Base-by-base conservation (phyloP, 2,888 invertebrate genomes). In the Epiblema foenella region DNA sequence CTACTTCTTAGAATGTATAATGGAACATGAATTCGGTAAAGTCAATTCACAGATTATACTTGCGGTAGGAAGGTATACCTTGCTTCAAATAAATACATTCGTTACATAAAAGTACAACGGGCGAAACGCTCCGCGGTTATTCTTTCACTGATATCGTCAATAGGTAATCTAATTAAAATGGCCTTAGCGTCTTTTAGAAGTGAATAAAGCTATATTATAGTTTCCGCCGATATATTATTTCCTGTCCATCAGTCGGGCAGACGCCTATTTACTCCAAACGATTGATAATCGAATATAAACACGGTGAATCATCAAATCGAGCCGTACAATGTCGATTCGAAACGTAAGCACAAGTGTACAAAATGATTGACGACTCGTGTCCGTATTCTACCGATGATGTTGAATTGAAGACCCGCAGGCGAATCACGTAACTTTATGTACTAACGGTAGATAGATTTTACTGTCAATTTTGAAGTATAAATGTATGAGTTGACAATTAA, bases 231-330 rank as follows among this genome's bases (percentile, higher is more conserved):
- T 77, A 78, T 24, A 3, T 52, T 59, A 78, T 81, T 78, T 80
- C 81, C 81, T 82, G 81, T 80, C 80, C 79, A 83, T 81, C 87
- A 80, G 76, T 73, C 77, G 76, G 80, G 81, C 78, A 78, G 80
- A 75, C 76, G 76, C 58, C 58, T 78, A 78, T 80, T 81, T 78
- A 80, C 76, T 80, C 78, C 83, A 80, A 84, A 73, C 78, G 77
- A 82, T 83, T 82, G 85, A 88, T 87, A 88, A 87, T 81, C 83
- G 80, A 85, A 77, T 79, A 88, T 87, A 88, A 88, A 89, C 88
- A 88, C 74, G 75, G 77, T 91, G 90, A 91, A 76, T 91, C 90
- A 91, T 84, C 74, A 72, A 76, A 72, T 67, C 69, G 51, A 70
- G 58, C 68, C 66, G 54, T 57, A 51, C 37, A 52, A 73, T 74